A percentile compares a stretch with the other conserved stretches of the same genome.
phyloP scores from a whole-genome alignment of 2,113 vertebrate genomes.

The Saccopteryx leptura region DNA sequence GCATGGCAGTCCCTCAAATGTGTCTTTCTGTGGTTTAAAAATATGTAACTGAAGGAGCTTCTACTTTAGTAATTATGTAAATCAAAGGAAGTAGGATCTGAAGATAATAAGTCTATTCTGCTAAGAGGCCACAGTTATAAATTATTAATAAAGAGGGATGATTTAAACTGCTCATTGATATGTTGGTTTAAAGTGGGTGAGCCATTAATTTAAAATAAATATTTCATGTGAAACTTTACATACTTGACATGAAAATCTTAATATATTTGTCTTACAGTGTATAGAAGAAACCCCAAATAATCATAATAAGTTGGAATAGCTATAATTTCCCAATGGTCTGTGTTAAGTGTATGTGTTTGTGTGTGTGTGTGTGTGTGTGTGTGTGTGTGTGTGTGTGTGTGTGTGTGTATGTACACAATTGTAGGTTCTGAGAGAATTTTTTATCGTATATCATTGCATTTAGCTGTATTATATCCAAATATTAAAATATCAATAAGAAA shows the following conservation, averaged over 20 bases:
- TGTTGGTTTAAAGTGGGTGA: constrained; percentile 77
- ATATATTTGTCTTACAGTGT: constrained; percentile 32
- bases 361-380: not conserved
- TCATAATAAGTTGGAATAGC: not conserved
- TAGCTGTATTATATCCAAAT: not conserved
- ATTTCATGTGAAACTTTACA: constrained; percentile 61
- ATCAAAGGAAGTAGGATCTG: constrained; percentile 80
- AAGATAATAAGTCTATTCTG: constrained; percentile 79
- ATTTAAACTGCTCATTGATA: constrained; percentile 80
- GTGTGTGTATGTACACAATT: not conserved
- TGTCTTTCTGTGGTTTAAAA: constrained; percentile 79
- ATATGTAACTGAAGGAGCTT: constrained; percentile 69
- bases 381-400: too few species aligned
- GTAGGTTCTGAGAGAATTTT: constrained; percentile 4
- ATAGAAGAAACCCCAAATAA: not conserved
- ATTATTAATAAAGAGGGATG: constrained; percentile 72
- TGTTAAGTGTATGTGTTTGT: not conserved
- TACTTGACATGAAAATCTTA: constrained; percentile 52
- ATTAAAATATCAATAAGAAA: constrained; percentile 56
- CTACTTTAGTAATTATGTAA: constrained; percentile 78
- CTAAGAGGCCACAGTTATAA: constrained; percentile 82
- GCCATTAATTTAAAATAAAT: constrained; percentile 66
- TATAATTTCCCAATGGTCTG: not conserved
- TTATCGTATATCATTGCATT: not conserved
- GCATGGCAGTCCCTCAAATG: constrained; percentile 66